Evolutionary conservation across 35 echinoderm and acorn worm species (phyloP).

Genomic region (Heliocidaris tuberculata): DNA sequence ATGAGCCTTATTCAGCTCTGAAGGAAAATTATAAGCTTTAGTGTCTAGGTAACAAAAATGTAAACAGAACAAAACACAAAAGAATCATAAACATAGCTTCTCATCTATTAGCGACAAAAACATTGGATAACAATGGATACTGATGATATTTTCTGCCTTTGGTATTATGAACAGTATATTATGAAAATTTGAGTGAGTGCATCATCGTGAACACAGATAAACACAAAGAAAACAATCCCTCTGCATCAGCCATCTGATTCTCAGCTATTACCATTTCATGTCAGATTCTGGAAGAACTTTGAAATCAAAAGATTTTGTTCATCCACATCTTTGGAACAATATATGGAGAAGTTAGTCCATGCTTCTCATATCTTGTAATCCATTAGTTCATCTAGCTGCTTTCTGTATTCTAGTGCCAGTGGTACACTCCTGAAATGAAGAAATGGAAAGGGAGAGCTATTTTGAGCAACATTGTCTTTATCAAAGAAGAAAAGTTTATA

Average conservation of each 20-base stretch:
- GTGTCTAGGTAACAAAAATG: too few species aligned
- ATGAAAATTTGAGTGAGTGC: too few species aligned
- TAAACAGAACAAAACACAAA: too few species aligned
- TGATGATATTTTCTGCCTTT: too few species aligned
- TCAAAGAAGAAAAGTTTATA: too few species aligned
- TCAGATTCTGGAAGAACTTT: background rate
- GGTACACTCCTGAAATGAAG: constrained; percentile 52
- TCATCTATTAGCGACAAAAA: too few species aligned
- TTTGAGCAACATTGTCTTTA: background rate
- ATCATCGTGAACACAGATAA: background rate
- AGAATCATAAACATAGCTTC: too few species aligned
- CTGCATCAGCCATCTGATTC: background rate
- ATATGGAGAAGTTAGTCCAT: background rate
- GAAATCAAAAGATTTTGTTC: background rate
- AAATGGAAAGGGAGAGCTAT: constrained; percentile 12
- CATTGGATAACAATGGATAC: too few species aligned
- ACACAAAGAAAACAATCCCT: background rate
- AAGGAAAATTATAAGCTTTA: too few species aligned
- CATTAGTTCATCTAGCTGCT: constrained; percentile 65
- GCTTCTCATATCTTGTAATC: constrained; percentile 71
- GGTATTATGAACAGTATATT: too few species aligned
- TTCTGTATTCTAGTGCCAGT: constrained; percentile 66
- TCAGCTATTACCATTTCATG: background rate
- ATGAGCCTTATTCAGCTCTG: too few species aligned
- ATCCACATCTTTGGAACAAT: background rate